Conservation (phyloP, 2,113 vertebrate genomes). For the Hucho hucho region DNA sequence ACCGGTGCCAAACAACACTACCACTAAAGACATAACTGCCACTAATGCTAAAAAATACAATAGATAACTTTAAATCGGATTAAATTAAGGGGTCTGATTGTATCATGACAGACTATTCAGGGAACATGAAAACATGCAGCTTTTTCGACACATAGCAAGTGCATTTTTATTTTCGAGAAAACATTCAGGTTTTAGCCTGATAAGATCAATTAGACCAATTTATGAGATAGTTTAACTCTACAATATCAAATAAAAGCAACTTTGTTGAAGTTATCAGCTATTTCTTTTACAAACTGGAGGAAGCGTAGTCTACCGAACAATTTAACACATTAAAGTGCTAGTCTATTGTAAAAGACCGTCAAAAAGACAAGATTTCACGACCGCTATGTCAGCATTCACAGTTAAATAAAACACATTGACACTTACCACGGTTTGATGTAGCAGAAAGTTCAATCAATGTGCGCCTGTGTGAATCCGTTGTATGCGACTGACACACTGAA, state of each 20-base stretch:
- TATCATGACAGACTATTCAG: not conserved
- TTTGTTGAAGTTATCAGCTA: too few relatives aligned
- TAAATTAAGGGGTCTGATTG: not conserved
- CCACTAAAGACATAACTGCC: not conserved
- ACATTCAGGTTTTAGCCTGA: too few relatives aligned
- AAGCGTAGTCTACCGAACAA: too few relatives aligned
- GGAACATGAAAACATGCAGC: too few relatives aligned
- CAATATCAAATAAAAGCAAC: too few relatives aligned
- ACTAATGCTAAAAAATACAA: not conserved
- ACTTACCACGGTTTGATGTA: constrained; percentile 27
- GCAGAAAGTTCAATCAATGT: constrained; percentile 18
- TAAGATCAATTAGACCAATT: too few relatives aligned
- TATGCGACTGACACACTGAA: constrained; percentile 35
- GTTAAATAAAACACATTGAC: not conserved
- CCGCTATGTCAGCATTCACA: not conserved
- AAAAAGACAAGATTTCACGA: not conserved
- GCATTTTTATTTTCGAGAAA: too few relatives aligned
- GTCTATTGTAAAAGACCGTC: too few relatives aligned
- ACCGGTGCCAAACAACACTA: not conserved
- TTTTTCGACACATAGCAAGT: too few relatives aligned
- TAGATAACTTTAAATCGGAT: not conserved
- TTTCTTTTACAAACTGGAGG: too few relatives aligned
- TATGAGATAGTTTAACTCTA: too few relatives aligned
- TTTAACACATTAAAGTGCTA: too few relatives aligned
- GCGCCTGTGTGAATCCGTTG: constrained; percentile 25